Evolutionary conservation across 53 echinoderm and acorn worm species (phyloP).

Genomic region (Crossaster papposus): DNA sequence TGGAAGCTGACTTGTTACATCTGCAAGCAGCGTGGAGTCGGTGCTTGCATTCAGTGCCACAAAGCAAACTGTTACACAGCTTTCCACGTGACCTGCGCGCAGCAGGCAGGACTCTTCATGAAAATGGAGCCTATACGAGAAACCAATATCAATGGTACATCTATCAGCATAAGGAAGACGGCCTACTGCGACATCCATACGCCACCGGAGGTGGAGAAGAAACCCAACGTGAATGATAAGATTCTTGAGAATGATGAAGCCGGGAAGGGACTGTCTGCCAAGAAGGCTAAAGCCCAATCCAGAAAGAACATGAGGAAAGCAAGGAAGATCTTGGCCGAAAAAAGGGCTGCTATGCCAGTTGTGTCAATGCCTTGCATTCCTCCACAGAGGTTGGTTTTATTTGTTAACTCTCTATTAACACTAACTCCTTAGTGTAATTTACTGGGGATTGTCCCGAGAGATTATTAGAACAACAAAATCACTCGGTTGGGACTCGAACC

Average conservation of each 20-base stretch:
- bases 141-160: constrained; percentile 91
- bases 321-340: constrained; percentile 96
- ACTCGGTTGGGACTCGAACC: too few relatives aligned
- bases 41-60: constrained; percentile 99
- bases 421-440: not conserved
- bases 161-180: constrained; percentile 95
- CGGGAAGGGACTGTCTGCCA: constrained; percentile 84
- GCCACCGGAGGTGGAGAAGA: constrained; percentile 91
- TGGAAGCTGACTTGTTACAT: constrained; percentile 99
- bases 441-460: too few relatives aligned
- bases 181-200: constrained; percentile 99
- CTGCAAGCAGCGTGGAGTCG: constrained; percentile 95
- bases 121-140: constrained; percentile 99
- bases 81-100: constrained; percentile 98
- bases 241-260: constrained; percentile 61
- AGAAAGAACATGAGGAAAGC: constrained; percentile 99
- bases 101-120: constrained; percentile 97
- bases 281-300: constrained; percentile 95
- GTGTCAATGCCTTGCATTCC: constrained; percentile 98
- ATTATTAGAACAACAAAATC: too few relatives aligned
- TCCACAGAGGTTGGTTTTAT: constrained; percentile 80
- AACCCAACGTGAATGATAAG: constrained; percentile 75
- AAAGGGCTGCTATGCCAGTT: constrained; percentile 97
- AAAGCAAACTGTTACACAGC: constrained; percentile 99
- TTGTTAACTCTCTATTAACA: not conserved